These are phyloP conservation scores for Acropternis orthonyx DNA, from an alignment of 2,797 vertebrate genomes.

Conservation along the genomic window DNA sequence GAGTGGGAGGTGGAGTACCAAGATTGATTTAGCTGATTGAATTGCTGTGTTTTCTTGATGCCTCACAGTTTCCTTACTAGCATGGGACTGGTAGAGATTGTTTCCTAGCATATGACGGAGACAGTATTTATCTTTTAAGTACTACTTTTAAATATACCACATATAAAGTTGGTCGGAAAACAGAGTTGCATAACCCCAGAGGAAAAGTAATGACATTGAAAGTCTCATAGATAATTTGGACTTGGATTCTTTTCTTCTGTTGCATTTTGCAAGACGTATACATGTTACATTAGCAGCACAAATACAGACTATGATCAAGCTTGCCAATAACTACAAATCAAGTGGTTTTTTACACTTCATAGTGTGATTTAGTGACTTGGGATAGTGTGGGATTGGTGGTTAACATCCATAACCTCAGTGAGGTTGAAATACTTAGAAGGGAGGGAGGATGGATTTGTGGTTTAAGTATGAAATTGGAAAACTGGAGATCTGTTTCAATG, in stretches of 20 bases:
- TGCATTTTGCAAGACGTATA: not conserved
- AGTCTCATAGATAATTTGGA: not conserved
- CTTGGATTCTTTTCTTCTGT: not conserved
- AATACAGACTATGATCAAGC: not conserved
- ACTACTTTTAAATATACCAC: not conserved
- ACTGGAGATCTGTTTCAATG: not conserved
- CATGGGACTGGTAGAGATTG: not conserved
- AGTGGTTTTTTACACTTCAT: not conserved
- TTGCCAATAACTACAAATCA: not conserved
- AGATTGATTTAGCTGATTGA: not conserved
- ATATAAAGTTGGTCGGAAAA: not conserved
- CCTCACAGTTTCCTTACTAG: not conserved
- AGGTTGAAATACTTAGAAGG: not conserved
- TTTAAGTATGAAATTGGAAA: not conserved
- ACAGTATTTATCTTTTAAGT: not conserved
- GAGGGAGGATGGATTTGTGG: not conserved
- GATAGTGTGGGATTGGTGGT: not conserved
- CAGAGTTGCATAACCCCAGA: not conserved
- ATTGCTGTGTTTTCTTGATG: not conserved
- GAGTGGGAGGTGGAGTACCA: not conserved
- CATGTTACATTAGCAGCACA: not conserved
- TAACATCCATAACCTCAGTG: not conserved
- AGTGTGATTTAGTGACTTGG: not conserved
- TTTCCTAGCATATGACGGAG: fast-evolving
- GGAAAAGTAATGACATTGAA: not conserved